phyloP scores from a whole-genome alignment of 2,888 invertebrate genomes.

The Meliscaeva auricollis region DNA sequence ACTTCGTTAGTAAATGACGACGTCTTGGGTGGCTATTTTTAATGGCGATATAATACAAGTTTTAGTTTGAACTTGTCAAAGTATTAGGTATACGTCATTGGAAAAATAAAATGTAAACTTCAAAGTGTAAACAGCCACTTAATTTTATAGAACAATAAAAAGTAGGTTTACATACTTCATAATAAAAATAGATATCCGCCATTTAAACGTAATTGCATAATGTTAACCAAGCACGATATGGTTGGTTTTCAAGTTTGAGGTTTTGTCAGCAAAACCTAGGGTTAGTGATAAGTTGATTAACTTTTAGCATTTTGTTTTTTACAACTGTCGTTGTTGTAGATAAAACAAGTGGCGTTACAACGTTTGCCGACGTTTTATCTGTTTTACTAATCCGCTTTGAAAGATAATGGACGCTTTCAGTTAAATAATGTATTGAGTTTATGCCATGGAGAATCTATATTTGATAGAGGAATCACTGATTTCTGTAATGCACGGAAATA shows the following conservation, averaged over 20 bases:
- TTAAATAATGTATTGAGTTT: too few relatives aligned
- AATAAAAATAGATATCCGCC: background rate
- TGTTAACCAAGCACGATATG: background rate
- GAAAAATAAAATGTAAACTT: background rate
- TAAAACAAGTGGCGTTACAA: background rate
- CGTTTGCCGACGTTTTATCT: background rate
- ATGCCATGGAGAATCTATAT: too few relatives aligned
- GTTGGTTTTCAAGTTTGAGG: background rate
- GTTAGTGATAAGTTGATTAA: background rate
- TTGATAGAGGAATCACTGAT: too few relatives aligned
- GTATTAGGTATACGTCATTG: background rate
- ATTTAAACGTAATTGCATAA: background rate
- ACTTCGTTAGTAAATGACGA: conserved; percentile 14
- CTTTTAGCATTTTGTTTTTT: background rate
- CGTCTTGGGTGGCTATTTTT: conserved; percentile 8
- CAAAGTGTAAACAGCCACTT: conserved; percentile 2
- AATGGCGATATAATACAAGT: background rate
- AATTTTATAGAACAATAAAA: background rate
- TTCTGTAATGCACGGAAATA: too few relatives aligned
- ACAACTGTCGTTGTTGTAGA: background rate
- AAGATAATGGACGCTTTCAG: too few relatives aligned
- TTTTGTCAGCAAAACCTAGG: background rate
- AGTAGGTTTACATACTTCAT: background rate
- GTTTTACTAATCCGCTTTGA: too few relatives aligned
- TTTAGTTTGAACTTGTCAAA: background rate